phyloP scores from a whole-genome alignment of 2,888 invertebrate species.

The Cetonia aurata region DNA sequence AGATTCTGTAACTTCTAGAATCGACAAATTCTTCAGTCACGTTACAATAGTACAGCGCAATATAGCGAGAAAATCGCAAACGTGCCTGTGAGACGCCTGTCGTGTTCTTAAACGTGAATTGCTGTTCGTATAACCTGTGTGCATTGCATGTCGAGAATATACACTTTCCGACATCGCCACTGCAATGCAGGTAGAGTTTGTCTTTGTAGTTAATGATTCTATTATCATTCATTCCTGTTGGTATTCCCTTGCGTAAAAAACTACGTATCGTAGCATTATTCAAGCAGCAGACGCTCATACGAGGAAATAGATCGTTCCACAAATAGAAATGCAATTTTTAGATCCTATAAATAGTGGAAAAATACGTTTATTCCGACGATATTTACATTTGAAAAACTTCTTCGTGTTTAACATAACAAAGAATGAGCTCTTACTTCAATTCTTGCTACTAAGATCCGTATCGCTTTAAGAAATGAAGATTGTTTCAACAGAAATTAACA shows the following conservation, averaged over 20 bases:
- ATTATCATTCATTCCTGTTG: slow-evolving; percentile 13
- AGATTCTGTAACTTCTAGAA: slow-evolving; percentile 13
- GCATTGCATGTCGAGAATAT: slow-evolving; percentile 21
- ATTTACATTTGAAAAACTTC: slow-evolving; percentile 1
- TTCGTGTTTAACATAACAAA: neutral
- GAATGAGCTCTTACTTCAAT: too few relatives aligned
- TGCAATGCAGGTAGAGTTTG: slow-evolving; percentile 30
- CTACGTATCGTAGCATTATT: slow-evolving; percentile 2
- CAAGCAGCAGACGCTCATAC: neutral
- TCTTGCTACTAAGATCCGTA: too few relatives aligned
- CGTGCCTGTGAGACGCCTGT: neutral
- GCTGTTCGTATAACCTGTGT: slow-evolving; percentile 8
- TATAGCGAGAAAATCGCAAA: neutral
- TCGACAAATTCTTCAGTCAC: slow-evolving; percentile 7
- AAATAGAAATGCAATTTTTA: neutral
- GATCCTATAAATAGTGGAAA: neutral
- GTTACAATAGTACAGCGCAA: neutral
- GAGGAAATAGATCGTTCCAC: neutral
- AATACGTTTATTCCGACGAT: neutral
- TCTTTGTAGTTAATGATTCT: slow-evolving; percentile 32
- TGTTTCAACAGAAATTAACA: too few relatives aligned
- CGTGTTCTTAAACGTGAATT: slow-evolving; percentile 1
- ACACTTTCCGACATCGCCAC: slow-evolving; percentile 4
- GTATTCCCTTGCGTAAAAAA: neutral
- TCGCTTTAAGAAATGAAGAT: too few relatives aligned